Evolutionary conservation across 2,888 invertebrate species (phyloP), one percentile per base, ranked within the genome.

Genomic region (Andrena bucephala): DNA sequence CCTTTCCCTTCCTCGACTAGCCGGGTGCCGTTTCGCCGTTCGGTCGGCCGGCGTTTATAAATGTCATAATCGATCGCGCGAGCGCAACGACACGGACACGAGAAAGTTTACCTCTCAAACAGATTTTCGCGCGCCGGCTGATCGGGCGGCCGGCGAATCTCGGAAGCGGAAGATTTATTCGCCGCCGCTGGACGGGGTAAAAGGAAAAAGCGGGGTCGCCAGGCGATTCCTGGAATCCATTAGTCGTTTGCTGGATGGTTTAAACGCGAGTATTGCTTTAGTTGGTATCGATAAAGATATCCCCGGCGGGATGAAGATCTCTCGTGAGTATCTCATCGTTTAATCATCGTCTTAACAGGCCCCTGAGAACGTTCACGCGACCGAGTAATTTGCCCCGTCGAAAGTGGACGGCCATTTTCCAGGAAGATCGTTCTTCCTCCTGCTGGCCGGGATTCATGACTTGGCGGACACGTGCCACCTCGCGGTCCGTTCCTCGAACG

Each of bases 281-380:
- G 65, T 65, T 52, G 65, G 60, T 66, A 65, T 82, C 74, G 83
- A 76, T 59, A 50, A 68, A 76, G 42, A 52, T 27, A 20, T 62
- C 8, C 52, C 6, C n/a, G 27, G 20, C 24, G 54, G 57, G 42
- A 42, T 33, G 59, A 54, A 50, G 36, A 50, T n/a, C 13, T 63
- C 36, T 59, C 27, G 24, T 31, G 63, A 67, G 63, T 24, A 66
- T 67, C n/a, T 24, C n/a, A 27, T 82, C 84, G 72, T 69, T 72
- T 73, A 77, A 83, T 73, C 71, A 59, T 68, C 66, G 42, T 48
- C 33, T 66, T 36, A 75, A 75, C 75, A 62, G 60, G 77, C 62
- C n/a, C 10, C 24, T 20, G 31, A 60, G 76, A 73, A 54, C 65
- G 78, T 87, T 74, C 88, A 88, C 86, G 88, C 88, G 80, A 87